These are phyloP conservation scores for Sinocyclocheilus maitianheensis DNA, from an alignment of 2,113 vertebrate genomes.

Conservation along the genomic window DNA sequence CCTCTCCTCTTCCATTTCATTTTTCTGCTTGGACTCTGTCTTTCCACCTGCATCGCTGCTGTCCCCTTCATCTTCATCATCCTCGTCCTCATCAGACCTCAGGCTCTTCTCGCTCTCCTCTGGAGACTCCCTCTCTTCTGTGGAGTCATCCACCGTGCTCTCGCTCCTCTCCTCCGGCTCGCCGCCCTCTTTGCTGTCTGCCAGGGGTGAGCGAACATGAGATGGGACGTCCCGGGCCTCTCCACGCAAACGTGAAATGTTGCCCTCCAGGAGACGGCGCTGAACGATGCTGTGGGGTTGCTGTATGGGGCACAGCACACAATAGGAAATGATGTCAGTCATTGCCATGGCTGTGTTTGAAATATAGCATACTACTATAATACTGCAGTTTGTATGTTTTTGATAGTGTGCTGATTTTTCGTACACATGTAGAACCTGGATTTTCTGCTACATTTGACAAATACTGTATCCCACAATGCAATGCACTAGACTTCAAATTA, in stretches of 20 bases:
- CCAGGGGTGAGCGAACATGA: slow-evolving; percentile 75
- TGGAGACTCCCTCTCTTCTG: slow-evolving; percentile 76
- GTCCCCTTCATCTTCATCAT: slow-evolving; percentile 62
- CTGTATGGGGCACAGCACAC: slow-evolving; percentile 64
- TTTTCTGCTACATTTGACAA: not conserved
- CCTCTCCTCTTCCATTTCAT: slow-evolving; percentile 22
- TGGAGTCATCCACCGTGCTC: slow-evolving; percentile 78
- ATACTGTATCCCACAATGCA: not conserved
- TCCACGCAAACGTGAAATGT: slow-evolving; percentile 76
- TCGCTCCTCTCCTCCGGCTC: slow-evolving; percentile 73
- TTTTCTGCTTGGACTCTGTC: slow-evolving; percentile 56
- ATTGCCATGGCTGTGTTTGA: not conserved
- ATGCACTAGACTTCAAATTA: not conserved
- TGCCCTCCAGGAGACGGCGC: slow-evolving; percentile 87
- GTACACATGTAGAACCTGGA: not conserved
- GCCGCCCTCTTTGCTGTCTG: slow-evolving; percentile 70
- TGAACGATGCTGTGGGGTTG: slow-evolving; percentile 92
- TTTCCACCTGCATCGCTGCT: slow-evolving; percentile 57
- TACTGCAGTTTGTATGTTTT: not conserved
- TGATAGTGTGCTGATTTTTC: not conserved
- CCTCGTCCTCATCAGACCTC: slow-evolving; percentile 74
- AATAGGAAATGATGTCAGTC: not conserved
- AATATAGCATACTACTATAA: not conserved
- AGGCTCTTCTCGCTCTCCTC: slow-evolving; percentile 80
- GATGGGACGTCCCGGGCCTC: slow-evolving; percentile 68